Evolutionary conservation across 2,797 vertebrate species (phyloP).

Genomic region (Spatula clypeata): DNA sequence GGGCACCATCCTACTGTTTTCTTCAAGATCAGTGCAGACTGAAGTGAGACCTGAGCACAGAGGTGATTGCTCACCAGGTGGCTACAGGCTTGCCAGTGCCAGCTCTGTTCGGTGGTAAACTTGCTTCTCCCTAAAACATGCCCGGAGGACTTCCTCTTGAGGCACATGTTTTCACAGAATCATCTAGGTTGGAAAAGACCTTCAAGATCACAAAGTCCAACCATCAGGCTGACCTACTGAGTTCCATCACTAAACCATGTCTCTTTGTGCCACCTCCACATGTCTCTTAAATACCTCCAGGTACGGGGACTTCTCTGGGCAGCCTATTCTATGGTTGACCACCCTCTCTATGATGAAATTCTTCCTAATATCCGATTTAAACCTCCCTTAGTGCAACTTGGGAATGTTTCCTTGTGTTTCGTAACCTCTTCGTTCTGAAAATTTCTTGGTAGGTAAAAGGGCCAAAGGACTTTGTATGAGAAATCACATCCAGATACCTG

Average conservation of each 20-base stretch:
- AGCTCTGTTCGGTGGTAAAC: neutral
- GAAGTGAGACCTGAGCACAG: neutral
- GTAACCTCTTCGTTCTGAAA: neutral
- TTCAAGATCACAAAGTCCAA: neutral
- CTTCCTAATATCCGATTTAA: neutral
- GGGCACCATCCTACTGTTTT: neutral
- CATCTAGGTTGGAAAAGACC: neutral
- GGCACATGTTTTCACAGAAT: neutral
- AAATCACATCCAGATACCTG: neutral
- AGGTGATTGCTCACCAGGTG: neutral
- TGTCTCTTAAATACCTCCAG: neutral
- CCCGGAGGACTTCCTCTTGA: neutral
- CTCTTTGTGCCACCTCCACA: neutral
- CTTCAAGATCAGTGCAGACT: neutral
- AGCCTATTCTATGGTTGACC: neutral
- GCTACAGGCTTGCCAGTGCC: neutral
- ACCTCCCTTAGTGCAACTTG: neutral
- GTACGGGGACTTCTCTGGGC: neutral
- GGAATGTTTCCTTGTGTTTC: neutral
- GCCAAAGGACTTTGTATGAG: neutral
- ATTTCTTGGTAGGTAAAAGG: neutral
- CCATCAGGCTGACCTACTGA: neutral
- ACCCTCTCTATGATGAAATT: neutral
- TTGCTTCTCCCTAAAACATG: neutral
- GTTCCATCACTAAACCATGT: neutral